Evolutionary conservation across 1,140 invertebrate genomes (phyloP), one percentile per base, ranked within the genome.

Genomic region (Propsilocerus akamusi): DNA sequence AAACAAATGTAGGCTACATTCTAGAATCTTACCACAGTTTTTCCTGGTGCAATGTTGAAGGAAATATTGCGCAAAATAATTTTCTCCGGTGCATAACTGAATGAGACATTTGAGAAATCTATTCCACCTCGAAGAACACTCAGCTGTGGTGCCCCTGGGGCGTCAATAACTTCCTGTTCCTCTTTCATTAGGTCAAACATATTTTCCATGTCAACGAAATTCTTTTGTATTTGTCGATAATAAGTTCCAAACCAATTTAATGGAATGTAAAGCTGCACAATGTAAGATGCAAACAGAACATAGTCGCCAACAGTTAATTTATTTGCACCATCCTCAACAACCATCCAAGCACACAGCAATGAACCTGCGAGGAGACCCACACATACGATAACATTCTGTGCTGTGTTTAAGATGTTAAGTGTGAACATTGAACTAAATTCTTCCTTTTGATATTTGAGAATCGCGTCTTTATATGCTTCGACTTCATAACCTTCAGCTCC

Each of bases 151-250:
- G 89, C 89, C 50, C 81, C 78, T 1, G 80, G 77, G 1, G 76
- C 75, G 71, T 97, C 91, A 12, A 79, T 71, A 47, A 97, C 76
- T 71, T 97, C 93, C 53, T 84, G 74, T 23, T 85, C 74, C 64
- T 93, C 85, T 47, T 81, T 76, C 47, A 99, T 68, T 46, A 99
- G 63, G 50, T 97, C 92, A 68, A 98, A 93, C 94, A 99, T 97
- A 63, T 98, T 97, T 71, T 98, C 95, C 95, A 98, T 98, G 58
- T 98, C 95, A 23, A 97, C 80, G 61, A 99, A 97, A 61, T 93
- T 90, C 64, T 91, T 90, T 60, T 98, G 94, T 53, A 98, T 95
- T 46, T 65, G 89, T 86, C 90, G 83, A 60, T 98, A 98, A 65
- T 94, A 95, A n/a, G 93, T 96, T 14, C 94, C 95, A 63, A 98